Conservation (phyloP, 2,113 vertebrate genomes). For the Tetrax tetrax region DNA sequence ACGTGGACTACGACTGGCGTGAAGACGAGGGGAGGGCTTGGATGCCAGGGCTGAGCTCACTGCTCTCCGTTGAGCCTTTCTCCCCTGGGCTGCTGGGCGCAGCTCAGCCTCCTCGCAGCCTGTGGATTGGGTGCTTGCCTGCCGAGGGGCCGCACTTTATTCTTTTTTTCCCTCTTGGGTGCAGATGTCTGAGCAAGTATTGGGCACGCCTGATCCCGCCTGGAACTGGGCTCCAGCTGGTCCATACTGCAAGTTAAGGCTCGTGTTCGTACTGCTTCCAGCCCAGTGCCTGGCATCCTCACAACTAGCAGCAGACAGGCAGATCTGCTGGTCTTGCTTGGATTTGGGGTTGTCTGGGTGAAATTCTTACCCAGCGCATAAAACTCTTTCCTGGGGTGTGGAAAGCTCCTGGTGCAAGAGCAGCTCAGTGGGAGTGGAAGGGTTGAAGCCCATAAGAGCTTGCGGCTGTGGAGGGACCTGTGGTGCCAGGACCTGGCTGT, state of each 20-base stretch:
- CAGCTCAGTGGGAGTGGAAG: not conserved
- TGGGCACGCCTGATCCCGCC: not conserved
- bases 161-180: not conserved
- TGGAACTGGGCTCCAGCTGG: not conserved
- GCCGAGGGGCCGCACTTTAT: not conserved
- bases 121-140: not conserved
- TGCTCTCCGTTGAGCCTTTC: not conserved
- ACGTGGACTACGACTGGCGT: rapidly evolving
- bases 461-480: not conserved
- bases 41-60: not conserved
- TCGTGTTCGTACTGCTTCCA: not conserved
- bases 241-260: not conserved
- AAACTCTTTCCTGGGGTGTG: not conserved
- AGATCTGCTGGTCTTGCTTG: not conserved
- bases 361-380: not conserved
- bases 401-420: not conserved
- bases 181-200: not conserved
- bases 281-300: rapidly evolving
- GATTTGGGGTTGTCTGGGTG: not conserved
- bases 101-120: not conserved
- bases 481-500: not conserved
- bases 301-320: not conserved
- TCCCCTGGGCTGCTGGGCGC: not conserved
- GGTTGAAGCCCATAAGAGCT: not conserved
- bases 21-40: not conserved